Percentiles rank a stretch among this genome's conserved stretches.
These are phyloP conservation scores for Plebejus argus DNA, from an alignment of 2,888 invertebrate genomes.

Conservation along the genomic window DNA sequence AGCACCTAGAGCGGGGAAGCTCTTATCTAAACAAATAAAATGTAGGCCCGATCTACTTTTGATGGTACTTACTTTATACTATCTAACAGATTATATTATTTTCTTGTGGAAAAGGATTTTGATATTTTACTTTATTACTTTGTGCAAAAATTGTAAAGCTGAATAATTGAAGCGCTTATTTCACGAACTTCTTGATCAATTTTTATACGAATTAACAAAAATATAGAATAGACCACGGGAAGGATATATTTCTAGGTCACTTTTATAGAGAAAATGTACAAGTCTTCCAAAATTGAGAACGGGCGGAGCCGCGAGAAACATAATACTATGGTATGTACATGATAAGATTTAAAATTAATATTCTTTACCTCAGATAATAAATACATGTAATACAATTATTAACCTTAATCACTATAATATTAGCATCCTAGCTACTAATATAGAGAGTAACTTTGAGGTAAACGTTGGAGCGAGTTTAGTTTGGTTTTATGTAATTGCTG, in stretches of 20 bases:
- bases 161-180: too few relatives aligned
- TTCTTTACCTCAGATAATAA: background rate
- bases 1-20: background rate
- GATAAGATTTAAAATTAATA: too few relatives aligned
- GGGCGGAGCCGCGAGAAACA: too few relatives aligned
- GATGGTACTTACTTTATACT: background rate
- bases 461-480: background rate
- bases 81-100: background rate
- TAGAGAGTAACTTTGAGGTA: background rate
- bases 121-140: background rate
- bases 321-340: too few relatives aligned
- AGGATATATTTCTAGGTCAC: too few relatives aligned
- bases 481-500: background rate
- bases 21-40: slow-evolving; percentile 16
- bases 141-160: too few relatives aligned
- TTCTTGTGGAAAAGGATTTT: background rate
- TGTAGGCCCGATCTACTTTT: slow-evolving; percentile 7
- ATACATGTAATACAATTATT: background rate
- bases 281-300: too few relatives aligned
- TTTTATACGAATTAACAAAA: too few relatives aligned
- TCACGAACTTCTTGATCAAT: too few relatives aligned
- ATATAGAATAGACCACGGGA: too few relatives aligned
- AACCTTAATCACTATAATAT: background rate
- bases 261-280: too few relatives aligned
- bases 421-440: background rate